Evolutionary conservation across 2,113 vertebrate genomes (phyloP).

Genomic region (Sturnira hondurensis): DNA sequence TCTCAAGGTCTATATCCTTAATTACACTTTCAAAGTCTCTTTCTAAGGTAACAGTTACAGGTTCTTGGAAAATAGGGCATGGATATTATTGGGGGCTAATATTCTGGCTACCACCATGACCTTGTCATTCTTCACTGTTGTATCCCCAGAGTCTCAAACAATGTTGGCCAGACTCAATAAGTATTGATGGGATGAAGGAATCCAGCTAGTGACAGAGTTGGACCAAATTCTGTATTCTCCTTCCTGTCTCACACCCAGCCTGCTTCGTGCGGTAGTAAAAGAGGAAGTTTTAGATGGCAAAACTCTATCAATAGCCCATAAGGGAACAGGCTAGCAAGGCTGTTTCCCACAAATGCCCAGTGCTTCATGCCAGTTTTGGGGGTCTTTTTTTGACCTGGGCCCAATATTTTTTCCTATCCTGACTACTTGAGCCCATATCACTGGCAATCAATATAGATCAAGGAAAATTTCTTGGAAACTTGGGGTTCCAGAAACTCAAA

Average conservation of each 20-base stretch:
- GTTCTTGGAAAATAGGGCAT: background rate
- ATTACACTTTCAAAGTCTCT: background rate
- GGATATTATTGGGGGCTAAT: background rate
- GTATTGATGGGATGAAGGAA: background rate
- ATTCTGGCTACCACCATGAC: background rate
- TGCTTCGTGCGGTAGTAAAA: background rate
- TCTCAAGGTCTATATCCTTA: background rate
- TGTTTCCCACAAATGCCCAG: background rate
- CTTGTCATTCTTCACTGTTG: background rate
- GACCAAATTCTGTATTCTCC: background rate
- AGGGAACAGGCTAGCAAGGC: background rate
- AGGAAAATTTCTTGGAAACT: background rate
- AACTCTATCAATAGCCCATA: background rate
- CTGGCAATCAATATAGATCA: background rate
- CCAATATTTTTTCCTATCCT: background rate
- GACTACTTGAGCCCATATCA: background rate
- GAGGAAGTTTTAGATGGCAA: background rate
- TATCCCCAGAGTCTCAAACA: background rate
- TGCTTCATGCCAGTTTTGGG: background rate
- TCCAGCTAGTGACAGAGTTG: background rate
- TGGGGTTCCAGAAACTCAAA: background rate
- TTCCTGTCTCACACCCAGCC: background rate
- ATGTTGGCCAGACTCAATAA: background rate
- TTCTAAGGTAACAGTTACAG: background rate
- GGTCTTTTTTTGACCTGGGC: background rate